Percentiles rank a stretch among this genome's conserved stretches.
phyloP scores from a whole-genome alignment of 2,888 invertebrate species.

The Fragum whitleyi region DNA sequence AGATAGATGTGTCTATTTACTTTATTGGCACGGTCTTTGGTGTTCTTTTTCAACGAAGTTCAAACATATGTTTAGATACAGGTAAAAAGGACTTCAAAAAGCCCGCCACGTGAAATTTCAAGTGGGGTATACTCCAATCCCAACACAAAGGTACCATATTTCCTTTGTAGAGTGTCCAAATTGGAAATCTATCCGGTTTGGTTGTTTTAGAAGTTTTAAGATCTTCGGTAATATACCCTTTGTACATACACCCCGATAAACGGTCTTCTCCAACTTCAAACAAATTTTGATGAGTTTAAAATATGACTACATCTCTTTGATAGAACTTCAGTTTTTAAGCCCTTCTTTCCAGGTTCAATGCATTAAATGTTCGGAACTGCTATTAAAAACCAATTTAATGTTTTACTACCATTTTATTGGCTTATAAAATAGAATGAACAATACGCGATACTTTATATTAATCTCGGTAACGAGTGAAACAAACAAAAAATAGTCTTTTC shows the following conservation, averaged over 20 bases:
- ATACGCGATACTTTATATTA: too few species aligned
- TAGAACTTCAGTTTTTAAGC: not conserved
- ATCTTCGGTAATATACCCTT: not conserved
- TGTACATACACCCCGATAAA: not conserved
- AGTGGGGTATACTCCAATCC: conserved; percentile 2
- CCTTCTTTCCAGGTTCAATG: not conserved
- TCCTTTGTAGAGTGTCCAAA: conserved; percentile 15
- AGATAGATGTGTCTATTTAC: too few species aligned
- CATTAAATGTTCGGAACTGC: too few species aligned
- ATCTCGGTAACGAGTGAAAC: too few species aligned
- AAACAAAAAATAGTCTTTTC: too few species aligned
- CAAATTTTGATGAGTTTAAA: conserved; percentile 2
- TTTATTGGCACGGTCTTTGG: too few species aligned
- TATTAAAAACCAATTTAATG: too few species aligned
- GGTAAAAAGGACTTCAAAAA: not conserved
- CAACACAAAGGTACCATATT: conserved; percentile 10
- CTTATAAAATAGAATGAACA: too few species aligned
- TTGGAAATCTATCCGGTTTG: conserved; percentile 17
- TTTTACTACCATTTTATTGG: too few species aligned
- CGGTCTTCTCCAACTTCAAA: not conserved
- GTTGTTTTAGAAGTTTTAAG: conserved; percentile 19
- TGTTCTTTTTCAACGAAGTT: too few species aligned
- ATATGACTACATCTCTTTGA: conserved; percentile 1
- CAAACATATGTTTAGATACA: too few species aligned
- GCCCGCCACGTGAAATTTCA: conserved; percentile 2